phyloP scores from a whole-genome alignment of 2,888 invertebrate genomes.

The Yponomeuta evonymella region DNA sequence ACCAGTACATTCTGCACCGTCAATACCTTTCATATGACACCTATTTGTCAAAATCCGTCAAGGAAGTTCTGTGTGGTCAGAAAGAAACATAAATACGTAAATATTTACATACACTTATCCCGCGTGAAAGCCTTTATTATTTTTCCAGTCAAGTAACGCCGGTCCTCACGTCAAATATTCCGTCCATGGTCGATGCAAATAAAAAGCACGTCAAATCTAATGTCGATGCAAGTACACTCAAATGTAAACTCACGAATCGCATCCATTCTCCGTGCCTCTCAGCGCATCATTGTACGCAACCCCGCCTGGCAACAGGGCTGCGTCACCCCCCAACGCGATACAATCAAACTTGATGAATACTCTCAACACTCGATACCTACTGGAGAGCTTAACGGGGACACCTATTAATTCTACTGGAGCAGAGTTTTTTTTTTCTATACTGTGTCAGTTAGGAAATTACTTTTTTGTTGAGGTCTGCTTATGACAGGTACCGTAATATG shows the following conservation, averaged over 20 bases:
- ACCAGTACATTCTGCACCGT: too few relatives aligned
- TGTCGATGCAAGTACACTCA: too few relatives aligned
- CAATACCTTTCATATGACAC: too few relatives aligned
- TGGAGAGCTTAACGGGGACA: neutral
- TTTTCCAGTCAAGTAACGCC: too few relatives aligned
- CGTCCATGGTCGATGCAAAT: too few relatives aligned
- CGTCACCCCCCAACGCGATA: conserved; percentile 41
- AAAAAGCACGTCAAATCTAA: too few relatives aligned
- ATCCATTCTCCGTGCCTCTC: conserved; percentile 31
- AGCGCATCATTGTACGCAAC: conserved; percentile 21
- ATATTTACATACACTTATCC: too few relatives aligned
- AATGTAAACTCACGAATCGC: conserved; percentile 24
- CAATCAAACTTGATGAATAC: conserved; percentile 67
- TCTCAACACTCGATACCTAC: conserved; percentile 41
- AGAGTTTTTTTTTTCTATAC: neutral
- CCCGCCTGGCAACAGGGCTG: conserved; percentile 59
- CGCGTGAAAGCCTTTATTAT: too few relatives aligned
- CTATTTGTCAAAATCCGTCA: too few relatives aligned
- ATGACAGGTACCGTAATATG: neutral
- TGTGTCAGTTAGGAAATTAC: neutral
- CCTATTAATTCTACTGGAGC: neutral
- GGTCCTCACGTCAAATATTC: too few relatives aligned
- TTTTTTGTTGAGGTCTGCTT: neutral
- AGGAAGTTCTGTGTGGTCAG: too few relatives aligned
- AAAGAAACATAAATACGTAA: too few relatives aligned